Evolutionary conservation across 2,888 invertebrate genomes (phyloP).

Genomic region (Cryptocephalus moraei): DNA sequence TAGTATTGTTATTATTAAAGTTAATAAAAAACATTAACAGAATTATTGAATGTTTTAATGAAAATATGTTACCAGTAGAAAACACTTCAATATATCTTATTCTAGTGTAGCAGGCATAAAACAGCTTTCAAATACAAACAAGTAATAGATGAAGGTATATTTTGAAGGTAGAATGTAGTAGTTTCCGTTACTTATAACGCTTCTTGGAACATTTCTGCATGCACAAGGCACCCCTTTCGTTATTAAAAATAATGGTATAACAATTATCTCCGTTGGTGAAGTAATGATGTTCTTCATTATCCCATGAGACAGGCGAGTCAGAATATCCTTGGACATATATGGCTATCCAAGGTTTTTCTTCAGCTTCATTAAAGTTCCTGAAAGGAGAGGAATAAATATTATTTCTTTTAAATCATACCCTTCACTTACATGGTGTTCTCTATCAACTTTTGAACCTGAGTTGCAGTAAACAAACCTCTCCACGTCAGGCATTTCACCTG

Average conservation of each 20-base stretch:
- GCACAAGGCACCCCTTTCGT: conserved; percentile 12
- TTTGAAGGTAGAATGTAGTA: too few species aligned
- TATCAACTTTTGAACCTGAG: conserved; percentile 31
- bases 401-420: too few species aligned
- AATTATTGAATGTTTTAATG: too few species aligned
- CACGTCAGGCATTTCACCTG: conserved; percentile 37
- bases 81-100: too few species aligned
- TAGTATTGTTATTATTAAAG: background rate
- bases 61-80: too few species aligned
- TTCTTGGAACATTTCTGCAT: conserved; percentile 13
- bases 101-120: too few species aligned
- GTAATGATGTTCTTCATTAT: conserved; percentile 39
- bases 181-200: conserved; percentile 11
- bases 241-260: conserved; percentile 37
- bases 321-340: conserved; percentile 47
- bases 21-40: too few species aligned
- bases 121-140: too few species aligned
- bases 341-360: conserved; percentile 39
- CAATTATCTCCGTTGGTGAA: conserved; percentile 44
- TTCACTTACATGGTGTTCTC: conserved; percentile 6
- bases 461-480: conserved; percentile 42
- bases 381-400: conserved; percentile 1
- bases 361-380: conserved; percentile 14
- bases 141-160: too few species aligned
- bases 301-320: conserved; percentile 43